phyloP scores from a whole-genome alignment of 2,888 invertebrate genomes.

The Drosophila stalkeri region DNA sequence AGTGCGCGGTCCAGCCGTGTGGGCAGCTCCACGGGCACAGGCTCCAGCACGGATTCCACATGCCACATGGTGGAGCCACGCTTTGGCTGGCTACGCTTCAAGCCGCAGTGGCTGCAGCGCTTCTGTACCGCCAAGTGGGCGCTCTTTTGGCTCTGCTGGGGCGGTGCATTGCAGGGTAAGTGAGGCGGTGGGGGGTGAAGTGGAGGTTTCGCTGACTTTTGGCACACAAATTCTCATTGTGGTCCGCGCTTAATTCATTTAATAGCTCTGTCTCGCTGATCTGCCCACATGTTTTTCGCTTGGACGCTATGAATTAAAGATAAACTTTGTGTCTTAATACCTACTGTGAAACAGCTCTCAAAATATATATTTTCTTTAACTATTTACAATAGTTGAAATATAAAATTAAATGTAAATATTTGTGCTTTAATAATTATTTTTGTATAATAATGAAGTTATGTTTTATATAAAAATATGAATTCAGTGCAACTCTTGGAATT shows the following conservation, averaged over 20 bases:
- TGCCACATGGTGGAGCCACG: constrained; percentile 35
- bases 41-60: constrained; percentile 32
- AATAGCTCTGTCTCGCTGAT: constrained; percentile 42
- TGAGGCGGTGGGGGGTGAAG: background rate
- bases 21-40: constrained; percentile 48
- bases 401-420: background rate
- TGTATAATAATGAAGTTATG: background rate
- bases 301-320: background rate
- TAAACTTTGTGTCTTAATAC: background rate
- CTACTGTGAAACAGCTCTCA: background rate
- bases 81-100: constrained; percentile 90
- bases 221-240: constrained; percentile 27
- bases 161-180: constrained; percentile 91
- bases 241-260: constrained; percentile 60
- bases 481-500: background rate
- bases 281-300: constrained; percentile 42
- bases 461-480: background rate
- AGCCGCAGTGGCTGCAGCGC: constrained; percentile 88
- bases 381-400: background rate
- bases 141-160: constrained; percentile 92
- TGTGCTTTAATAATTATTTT: too few species aligned
- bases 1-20: constrained; percentile 69
- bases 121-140: constrained; percentile 92
- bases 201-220: background rate
- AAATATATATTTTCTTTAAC: background rate